Evolutionary conservation across 2,113 vertebrate species (phyloP).

Genomic region (Epinephelus fuscoguttatus): DNA sequence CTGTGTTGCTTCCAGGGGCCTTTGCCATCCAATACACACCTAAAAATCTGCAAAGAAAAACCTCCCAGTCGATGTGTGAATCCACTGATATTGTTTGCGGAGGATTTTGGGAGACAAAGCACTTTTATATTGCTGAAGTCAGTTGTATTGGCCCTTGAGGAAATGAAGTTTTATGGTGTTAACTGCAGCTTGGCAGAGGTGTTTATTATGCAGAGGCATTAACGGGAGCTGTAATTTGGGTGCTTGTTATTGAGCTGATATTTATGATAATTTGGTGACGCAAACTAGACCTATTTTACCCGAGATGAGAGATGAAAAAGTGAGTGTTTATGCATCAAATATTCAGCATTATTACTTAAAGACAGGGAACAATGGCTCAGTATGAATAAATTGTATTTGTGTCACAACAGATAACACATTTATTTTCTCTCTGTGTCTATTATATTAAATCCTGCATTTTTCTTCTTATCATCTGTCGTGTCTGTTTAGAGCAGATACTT

Average conservation of each 20-base stretch:
- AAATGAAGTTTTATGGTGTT: constrained; percentile 65
- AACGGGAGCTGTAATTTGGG: constrained; percentile 52
- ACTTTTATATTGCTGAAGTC: constrained; percentile 56
- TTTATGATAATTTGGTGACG: constrained; percentile 48
- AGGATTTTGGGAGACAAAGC: constrained; percentile 59
- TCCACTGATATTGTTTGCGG: constrained; percentile 56
- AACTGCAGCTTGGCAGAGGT: constrained; percentile 55
- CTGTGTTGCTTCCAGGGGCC: constrained; percentile 56
- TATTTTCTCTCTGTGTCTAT: constrained; percentile 1
- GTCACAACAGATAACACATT: not conserved
- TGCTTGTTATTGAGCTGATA: constrained; percentile 54
- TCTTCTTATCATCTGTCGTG: not conserved
- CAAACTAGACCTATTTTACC: constrained; percentile 22
- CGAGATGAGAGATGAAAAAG: constrained; percentile 7
- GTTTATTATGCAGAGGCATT: constrained; percentile 60
- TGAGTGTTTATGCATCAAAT: constrained; percentile 25
- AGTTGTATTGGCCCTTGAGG: constrained; percentile 55
- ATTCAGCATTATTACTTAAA: constrained; percentile 24
- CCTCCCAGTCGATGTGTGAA: constrained; percentile 59
- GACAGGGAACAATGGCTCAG: not conserved
- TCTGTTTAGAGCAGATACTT: not conserved
- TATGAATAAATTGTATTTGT: constrained; percentile 23
- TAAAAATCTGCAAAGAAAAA: constrained; percentile 62
- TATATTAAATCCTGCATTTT: constrained; percentile 3
- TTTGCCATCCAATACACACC: constrained; percentile 59